phyloP scores from a whole-genome alignment of 2,797 vertebrate genomes.

The Aselliscus stoliczkanus region DNA sequence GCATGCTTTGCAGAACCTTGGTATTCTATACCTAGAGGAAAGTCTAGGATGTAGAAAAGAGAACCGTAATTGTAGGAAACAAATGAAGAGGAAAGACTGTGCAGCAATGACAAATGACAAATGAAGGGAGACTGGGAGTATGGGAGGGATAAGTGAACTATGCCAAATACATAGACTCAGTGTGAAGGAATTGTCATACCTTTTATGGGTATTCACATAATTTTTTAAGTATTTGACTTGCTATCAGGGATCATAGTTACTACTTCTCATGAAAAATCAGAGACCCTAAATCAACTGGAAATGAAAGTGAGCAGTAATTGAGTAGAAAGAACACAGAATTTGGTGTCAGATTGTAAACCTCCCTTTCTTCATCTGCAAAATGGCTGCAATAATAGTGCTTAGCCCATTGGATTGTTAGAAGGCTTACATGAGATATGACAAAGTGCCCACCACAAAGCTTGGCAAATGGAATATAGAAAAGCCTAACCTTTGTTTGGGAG shows the following conservation, averaged over 20 bases:
- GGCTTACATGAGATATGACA: neutral
- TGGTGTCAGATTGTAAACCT: neutral
- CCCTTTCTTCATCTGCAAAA: neutral
- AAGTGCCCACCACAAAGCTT: neutral
- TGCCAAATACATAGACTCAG: neutral
- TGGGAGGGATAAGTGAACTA: neutral
- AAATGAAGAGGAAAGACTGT: neutral
- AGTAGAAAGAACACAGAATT: neutral
- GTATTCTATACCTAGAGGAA: neutral
- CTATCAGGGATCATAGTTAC: neutral
- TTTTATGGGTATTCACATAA: neutral
- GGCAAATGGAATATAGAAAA: neutral
- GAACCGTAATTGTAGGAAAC: neutral
- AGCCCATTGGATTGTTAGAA: neutral
- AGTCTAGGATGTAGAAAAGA: neutral
- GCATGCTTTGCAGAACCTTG: neutral
- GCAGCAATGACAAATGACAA: neutral
- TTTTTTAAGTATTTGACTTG: neutral
- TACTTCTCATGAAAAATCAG: neutral
- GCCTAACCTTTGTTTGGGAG: neutral
- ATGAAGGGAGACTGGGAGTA: neutral
- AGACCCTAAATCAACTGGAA: neutral
- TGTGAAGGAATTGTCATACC: neutral
- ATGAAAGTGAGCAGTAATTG: neutral
- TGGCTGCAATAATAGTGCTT: neutral